phyloP scores from a whole-genome alignment of 1,140 invertebrate species.

The Drosophila pachea region DNA sequence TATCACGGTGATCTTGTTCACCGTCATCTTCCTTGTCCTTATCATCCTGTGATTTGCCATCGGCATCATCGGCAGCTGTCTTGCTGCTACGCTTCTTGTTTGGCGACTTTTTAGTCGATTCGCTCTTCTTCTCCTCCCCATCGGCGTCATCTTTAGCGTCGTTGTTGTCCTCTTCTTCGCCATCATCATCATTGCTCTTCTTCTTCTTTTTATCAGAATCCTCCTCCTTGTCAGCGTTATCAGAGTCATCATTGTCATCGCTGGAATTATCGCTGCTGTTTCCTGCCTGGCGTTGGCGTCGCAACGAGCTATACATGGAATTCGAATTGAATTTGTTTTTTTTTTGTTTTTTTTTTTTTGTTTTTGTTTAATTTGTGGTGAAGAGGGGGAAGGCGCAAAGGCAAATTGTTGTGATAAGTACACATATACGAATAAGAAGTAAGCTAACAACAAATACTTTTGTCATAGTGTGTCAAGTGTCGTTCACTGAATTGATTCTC shows the following conservation, averaged over 20 bases:
- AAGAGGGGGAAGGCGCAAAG: slow-evolving; percentile 43
- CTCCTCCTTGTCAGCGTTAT: slow-evolving; percentile 64
- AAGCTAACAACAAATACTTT: slow-evolving; percentile 37
- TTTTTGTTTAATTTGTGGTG: slow-evolving; percentile 42
- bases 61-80: slow-evolving; percentile 50
- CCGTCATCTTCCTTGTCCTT: slow-evolving; percentile 76
- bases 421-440: slow-evolving; percentile 29
- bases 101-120: slow-evolving; percentile 55
- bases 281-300: slow-evolving; percentile 69
- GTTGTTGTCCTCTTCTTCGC: slow-evolving; percentile 45
- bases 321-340: slow-evolving; percentile 50
- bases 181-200: slow-evolving; percentile 55
- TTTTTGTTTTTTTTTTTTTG: slow-evolving; percentile 13
- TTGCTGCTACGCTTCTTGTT: slow-evolving; percentile 62
- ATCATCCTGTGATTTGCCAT: slow-evolving; percentile 65
- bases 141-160: slow-evolving; percentile 46
- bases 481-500: slow-evolving; percentile 14
- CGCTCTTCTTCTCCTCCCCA: slow-evolving; percentile 55
- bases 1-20: slow-evolving; percentile 79
- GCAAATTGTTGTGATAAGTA: slow-evolving; percentile 55
- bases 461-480: slow-evolving; percentile 36
- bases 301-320: slow-evolving; percentile 73
- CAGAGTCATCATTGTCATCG: slow-evolving; percentile 58
- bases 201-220: slow-evolving; percentile 62
- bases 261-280: slow-evolving; percentile 71